Evolutionary conservation across 2,888 invertebrate genomes (phyloP).

Genomic region (Lordiphosa andalusiaca): DNA sequence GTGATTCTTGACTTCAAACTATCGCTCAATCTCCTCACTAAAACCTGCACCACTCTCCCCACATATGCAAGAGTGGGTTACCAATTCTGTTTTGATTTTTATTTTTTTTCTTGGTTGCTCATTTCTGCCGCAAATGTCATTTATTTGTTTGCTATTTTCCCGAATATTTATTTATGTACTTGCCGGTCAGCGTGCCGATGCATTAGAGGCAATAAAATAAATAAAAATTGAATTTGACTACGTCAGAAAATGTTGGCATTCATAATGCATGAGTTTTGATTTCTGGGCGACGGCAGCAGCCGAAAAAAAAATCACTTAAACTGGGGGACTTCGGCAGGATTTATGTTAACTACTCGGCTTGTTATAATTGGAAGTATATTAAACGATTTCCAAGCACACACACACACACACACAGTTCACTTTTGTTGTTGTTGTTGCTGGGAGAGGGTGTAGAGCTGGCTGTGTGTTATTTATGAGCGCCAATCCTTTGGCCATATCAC

Average conservation of each 20-base stretch:
- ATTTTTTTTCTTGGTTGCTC: background rate
- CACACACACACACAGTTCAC: slow-evolving; percentile 69
- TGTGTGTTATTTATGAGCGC: slow-evolving; percentile 68
- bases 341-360: slow-evolving; percentile 79
- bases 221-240: slow-evolving; percentile 73
- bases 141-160: slow-evolving; percentile 45
- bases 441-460: slow-evolving; percentile 60
- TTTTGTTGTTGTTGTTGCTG: slow-evolving; percentile 1
- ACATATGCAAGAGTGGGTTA: slow-evolving; percentile 62
- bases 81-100: slow-evolving; percentile 3
- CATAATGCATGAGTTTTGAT: slow-evolving; percentile 77
- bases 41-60: slow-evolving; percentile 5
- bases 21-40: background rate
- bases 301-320: slow-evolving; percentile 61
- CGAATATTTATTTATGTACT: slow-evolving; percentile 63
- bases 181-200: slow-evolving; percentile 63
- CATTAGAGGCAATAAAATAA: slow-evolving; percentile 75
- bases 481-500: slow-evolving; percentile 67
- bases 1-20: too few species aligned
- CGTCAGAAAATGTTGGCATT: slow-evolving; percentile 76
- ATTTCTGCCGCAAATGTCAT: slow-evolving; percentile 52
- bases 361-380: slow-evolving; percentile 79
- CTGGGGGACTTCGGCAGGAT: slow-evolving; percentile 56
- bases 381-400: slow-evolving; percentile 79
- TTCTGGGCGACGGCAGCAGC: slow-evolving; percentile 53